Evolutionary conservation across 64 coral and sea anemone genomes (phyloP), one percentile per base, ranked within the genome.

Genomic region (Montipora capricornis): DNA sequence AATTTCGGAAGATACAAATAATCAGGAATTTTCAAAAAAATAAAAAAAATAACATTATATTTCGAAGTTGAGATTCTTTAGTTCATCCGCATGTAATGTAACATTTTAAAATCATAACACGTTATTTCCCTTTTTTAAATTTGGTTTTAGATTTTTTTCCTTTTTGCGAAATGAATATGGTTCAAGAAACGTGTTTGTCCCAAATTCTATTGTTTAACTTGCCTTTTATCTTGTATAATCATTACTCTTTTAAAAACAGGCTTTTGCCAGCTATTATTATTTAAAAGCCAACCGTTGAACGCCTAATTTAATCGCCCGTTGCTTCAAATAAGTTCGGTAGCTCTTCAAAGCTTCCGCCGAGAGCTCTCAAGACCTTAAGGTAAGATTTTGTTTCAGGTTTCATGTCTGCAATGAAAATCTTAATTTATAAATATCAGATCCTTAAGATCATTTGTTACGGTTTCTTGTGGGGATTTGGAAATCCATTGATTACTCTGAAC

Each of bases 151-250:
- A 6, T 47, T 29, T 46, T 68, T 10, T 24, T 44, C 52, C 52
- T 55, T 55, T 76, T 14, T 4, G 14, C 4, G 6, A 16, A 71
- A 49, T 19, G 7, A 17, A 15, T 19, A 45, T 86, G 8, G 5
- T 59, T 64, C 62, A 16, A 45, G 80, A 2, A 5, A 82, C 3
- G 4, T 82, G 13, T 82, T 61, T 82, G 61, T 82, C 80, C 6
- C n/a, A 19, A 49, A 15, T 60, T 20, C 82, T 49, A 86, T 86
- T 86, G 82, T 86, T 86, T 49, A 22, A 66, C 14, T 50, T 20
- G 82, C 82, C 82, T 86, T 86, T 86, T 86, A 86, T 86, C 82
- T 66, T 86, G 45, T 68, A 68, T 86, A 86, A 49, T 86, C 46
- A 78, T 47, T 69, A 22, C 58, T 64, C 66, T 86, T 84, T 86